These are phyloP conservation scores for Ridgeia piscesae DNA, from an alignment of 1,140 invertebrate species.

Conservation along the genomic window DNA sequence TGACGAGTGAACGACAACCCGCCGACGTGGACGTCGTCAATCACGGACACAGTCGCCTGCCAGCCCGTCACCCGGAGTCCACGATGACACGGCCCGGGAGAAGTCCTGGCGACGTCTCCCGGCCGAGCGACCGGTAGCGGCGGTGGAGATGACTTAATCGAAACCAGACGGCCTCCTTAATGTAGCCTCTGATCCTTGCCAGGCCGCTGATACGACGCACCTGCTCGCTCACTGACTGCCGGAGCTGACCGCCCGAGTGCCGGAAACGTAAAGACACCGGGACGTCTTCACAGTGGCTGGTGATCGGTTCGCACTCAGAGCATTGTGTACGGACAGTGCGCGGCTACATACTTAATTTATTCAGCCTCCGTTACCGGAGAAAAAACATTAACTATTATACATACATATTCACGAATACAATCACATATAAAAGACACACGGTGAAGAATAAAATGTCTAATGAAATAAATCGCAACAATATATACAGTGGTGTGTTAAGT, in stretches of 20 bases:
- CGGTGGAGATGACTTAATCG: not conserved
- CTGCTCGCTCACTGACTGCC: not conserved
- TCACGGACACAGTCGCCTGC: not conserved
- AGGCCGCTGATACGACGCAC: not conserved
- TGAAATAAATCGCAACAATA: too few species aligned
- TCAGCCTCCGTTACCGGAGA: too few species aligned
- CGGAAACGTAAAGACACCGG: not conserved
- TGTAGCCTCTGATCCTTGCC: conserved; percentile 3
- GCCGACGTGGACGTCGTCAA: not conserved
- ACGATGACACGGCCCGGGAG: not conserved
- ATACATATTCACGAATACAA: too few species aligned
- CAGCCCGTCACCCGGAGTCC: not conserved
- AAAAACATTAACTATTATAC: too few species aligned
- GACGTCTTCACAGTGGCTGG: not conserved
- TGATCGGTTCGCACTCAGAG: not conserved
- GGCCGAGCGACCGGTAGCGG: not conserved
- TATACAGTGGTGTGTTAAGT: too few species aligned
- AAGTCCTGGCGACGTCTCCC: not conserved
- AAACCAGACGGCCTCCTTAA: not conserved
- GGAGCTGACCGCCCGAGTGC: not conserved
- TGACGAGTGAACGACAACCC: not conserved
- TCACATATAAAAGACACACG: too few species aligned
- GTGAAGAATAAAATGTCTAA: too few species aligned
- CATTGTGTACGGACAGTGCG: too few species aligned
- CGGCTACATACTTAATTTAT: too few species aligned